Evolutionary conservation across 2,113 vertebrate species (phyloP).

Genomic region (Loxodonta africana): DNA sequence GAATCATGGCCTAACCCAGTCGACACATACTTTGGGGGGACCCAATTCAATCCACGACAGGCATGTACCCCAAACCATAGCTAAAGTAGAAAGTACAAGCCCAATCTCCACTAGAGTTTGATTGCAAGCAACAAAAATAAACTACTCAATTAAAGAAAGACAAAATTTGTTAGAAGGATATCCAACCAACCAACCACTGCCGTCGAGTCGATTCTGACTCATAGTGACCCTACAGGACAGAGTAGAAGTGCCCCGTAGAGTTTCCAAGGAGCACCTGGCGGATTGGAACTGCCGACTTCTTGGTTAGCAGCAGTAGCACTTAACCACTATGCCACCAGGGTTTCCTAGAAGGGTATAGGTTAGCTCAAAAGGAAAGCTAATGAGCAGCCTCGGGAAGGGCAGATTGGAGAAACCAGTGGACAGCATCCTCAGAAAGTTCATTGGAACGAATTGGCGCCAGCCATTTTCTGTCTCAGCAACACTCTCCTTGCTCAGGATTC

Average conservation of each 20-base stretch:
- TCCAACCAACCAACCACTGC: no score
- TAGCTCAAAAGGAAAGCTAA: neutral
- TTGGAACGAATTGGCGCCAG: neutral
- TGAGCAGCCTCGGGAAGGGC: neutral
- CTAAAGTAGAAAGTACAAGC: conserved; percentile 41
- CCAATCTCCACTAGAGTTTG: neutral
- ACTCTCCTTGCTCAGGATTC: neutral
- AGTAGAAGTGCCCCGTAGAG: no score
- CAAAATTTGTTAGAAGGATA: conserved; percentile 11
- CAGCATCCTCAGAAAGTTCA: neutral
- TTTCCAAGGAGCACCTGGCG: no score
- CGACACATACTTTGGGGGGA: no score
- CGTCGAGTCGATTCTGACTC: no score
- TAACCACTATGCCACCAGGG: no score
- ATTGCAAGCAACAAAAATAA: neutral
- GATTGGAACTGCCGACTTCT: no score
- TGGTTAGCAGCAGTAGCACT: no score
- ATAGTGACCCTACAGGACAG: no score
- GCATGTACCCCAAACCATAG: neutral
- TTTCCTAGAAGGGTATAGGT: neutral
- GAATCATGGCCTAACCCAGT: no score
- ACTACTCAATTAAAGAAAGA: conserved; percentile 14
- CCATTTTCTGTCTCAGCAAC: neutral
- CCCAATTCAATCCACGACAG: no score
- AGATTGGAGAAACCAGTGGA: neutral